Evolutionary conservation across 2,888 invertebrate genomes (phyloP).

Genomic region (Drosophila subquinaria): DNA sequence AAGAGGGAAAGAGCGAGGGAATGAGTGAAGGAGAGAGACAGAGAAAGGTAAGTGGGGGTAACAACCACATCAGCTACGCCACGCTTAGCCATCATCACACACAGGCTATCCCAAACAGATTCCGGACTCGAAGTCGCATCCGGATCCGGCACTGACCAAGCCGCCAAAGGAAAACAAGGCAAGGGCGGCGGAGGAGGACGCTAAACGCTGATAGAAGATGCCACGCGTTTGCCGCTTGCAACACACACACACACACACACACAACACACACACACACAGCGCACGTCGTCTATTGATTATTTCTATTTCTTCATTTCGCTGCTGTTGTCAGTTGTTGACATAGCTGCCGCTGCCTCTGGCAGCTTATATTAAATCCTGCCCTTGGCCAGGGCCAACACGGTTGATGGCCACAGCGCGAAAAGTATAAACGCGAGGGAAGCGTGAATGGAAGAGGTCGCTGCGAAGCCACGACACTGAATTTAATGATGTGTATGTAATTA

Average conservation of each 20-base stretch:
- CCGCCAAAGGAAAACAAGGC: not conserved
- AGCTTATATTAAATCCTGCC: conserved; percentile 53
- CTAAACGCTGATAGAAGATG: conserved; percentile 5
- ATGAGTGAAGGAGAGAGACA: not conserved
- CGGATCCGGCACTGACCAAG: conserved; percentile 32
- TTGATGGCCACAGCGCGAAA: conserved; percentile 26
- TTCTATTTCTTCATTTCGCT: conserved; percentile 62
- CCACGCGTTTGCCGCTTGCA: conserved; percentile 5
- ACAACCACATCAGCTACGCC: not conserved
- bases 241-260: not conserved
- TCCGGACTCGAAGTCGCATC: not conserved
- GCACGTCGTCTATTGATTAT: conserved; percentile 65
- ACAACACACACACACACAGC: not conserved
- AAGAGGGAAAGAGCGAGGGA: not conserved
- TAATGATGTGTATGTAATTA: conserved; percentile 27
- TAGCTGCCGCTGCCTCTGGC: conserved; percentile 33
- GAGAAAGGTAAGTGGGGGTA: not conserved
- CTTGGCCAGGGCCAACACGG: conserved; percentile 47
- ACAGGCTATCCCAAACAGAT: not conserved
- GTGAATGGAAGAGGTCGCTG: not conserved
- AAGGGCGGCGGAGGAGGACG: not conserved
- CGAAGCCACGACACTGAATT: conserved; percentile 27
- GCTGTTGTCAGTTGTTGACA: conserved; percentile 62
- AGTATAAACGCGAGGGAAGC: not conserved
- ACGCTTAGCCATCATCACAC: not conserved